phyloP scores from a whole-genome alignment of 2,797 vertebrate genomes.

The Cottoperca gobio region DNA sequence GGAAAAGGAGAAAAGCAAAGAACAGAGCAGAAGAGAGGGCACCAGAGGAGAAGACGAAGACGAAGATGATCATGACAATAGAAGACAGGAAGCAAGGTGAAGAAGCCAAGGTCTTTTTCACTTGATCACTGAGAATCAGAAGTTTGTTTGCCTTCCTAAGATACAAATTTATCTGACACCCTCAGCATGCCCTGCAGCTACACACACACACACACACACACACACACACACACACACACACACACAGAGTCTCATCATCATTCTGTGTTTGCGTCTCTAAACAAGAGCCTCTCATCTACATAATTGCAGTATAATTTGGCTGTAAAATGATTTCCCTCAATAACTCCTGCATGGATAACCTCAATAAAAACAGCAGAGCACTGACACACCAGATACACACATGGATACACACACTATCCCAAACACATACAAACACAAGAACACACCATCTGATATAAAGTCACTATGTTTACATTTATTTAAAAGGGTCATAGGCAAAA shows the following conservation, averaged over 20 bases:
- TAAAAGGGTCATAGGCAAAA: slow-evolving; percentile 25
- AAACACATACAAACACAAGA: slow-evolving; percentile 1
- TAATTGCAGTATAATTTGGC: slow-evolving; percentile 88
- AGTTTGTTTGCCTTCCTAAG: slow-evolving; percentile 65
- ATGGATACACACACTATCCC: slow-evolving; percentile 25
- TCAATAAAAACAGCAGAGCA: slow-evolving; percentile 77
- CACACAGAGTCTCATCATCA: slow-evolving; percentile 68
- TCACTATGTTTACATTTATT: slow-evolving; percentile 2
- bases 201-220: slow-evolving; percentile 22
- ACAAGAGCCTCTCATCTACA: slow-evolving; percentile 85
- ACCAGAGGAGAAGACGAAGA: slow-evolving; percentile 16
- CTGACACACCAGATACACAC: slow-evolving; percentile 47
- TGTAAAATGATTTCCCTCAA: slow-evolving; percentile 84
- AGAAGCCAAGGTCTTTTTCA: slow-evolving; percentile 32
- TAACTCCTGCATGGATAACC: slow-evolving; percentile 81
- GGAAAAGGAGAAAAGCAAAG: slow-evolving; percentile 5
- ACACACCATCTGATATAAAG: slow-evolving; percentile 1
- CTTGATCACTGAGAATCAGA: slow-evolving; percentile 67
- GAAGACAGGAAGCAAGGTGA: background rate
- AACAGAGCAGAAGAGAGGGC: background rate
- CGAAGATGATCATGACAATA: slow-evolving; percentile 19
- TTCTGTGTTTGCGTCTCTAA: slow-evolving; percentile 79
- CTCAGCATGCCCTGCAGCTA: slow-evolving; percentile 56
- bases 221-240: slow-evolving; percentile 13
- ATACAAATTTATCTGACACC: slow-evolving; percentile 69